Percentiles rank a stretch among this genome's conserved stretches.
Conservation (phyloP, 2,113 vertebrate genomes). For the Crotalus horridus region DNA sequence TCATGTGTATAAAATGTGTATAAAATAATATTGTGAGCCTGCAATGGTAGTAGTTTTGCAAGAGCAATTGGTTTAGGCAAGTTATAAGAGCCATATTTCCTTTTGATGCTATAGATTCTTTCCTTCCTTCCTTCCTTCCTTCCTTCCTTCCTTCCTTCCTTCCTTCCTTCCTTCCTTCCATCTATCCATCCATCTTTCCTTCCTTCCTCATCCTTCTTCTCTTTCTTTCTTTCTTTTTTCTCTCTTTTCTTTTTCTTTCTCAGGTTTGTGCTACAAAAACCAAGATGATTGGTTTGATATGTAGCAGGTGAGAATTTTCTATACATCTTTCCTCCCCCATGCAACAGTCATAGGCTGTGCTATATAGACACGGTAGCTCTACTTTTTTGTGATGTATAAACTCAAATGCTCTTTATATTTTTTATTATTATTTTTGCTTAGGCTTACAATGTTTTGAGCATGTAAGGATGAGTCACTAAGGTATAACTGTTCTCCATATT, state of each 20-base stretch:
- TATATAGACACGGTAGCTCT: neutral
- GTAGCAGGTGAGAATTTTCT: neutral
- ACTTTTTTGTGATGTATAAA: neutral
- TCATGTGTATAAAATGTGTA: too few species aligned
- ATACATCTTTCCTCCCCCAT: neutral
- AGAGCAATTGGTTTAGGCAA: neutral
- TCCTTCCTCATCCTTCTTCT: neutral
- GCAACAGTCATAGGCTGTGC: neutral
- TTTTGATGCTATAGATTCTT: neutral
- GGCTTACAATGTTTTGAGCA: neutral
- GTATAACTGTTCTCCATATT: neutral
- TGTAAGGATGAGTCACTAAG: neutral
- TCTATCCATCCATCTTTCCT: neutral
- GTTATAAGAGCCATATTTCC: neutral
- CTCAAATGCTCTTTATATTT: neutral
- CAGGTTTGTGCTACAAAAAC: neutral
- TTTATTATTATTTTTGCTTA: neutral
- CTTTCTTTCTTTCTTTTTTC: neutral
- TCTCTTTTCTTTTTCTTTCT: neutral
- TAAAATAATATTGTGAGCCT: constrained; percentile 9
- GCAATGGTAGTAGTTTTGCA: neutral
- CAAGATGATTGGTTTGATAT: neutral
- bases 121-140: neutral
- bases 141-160: neutral
- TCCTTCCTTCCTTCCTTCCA: neutral